Evolutionary conservation across 2,888 invertebrate genomes (phyloP).

Genomic region (Eucera pruinosa): DNA sequence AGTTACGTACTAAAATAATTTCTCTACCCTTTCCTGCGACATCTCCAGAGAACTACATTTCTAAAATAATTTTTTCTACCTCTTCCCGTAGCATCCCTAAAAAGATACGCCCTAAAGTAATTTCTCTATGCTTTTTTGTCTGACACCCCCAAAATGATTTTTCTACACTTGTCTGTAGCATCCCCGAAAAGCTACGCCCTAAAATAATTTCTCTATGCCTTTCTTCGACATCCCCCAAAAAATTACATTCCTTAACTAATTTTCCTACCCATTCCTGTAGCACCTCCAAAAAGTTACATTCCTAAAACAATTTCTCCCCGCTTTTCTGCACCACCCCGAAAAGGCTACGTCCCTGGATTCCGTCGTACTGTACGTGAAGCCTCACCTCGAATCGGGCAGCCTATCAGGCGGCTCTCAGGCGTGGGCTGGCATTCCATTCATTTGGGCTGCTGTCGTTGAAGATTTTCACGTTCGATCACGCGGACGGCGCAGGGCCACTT

Average conservation of each 20-base stretch:
- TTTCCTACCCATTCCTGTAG: neutral
- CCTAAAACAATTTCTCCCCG: too few relatives aligned
- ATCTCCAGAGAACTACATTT: too few relatives aligned
- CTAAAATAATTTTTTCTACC: too few relatives aligned
- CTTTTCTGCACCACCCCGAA: slow-evolving; percentile 1
- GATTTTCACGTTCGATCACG: slow-evolving; percentile 77
- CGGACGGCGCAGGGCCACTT: slow-evolving; percentile 59
- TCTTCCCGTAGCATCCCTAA: too few relatives aligned
- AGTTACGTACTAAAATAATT: too few relatives aligned
- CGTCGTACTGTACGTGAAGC: slow-evolving; percentile 61
- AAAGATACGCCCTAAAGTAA: too few relatives aligned
- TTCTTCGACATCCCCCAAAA: too few relatives aligned
- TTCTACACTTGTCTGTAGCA: neutral
- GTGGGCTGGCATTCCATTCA: slow-evolving; percentile 82
- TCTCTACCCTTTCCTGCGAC: too few relatives aligned
- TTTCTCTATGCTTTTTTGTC: too few relatives aligned
- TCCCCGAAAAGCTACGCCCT: slow-evolving; percentile 30
- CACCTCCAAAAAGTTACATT: slow-evolving; percentile 29
- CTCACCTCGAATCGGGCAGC: slow-evolving; percentile 62
- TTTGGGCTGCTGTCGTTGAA: slow-evolving; percentile 75
- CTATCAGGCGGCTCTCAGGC: slow-evolving; percentile 72
- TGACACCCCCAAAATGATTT: too few relatives aligned
- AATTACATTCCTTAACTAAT: too few relatives aligned
- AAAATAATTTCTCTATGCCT: too few relatives aligned
- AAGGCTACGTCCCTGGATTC: slow-evolving; percentile 59